These are phyloP conservation scores for Pongo pygmaeus DNA, from an alignment of 2,113 vertebrate species.

Conservation along the genomic window DNA sequence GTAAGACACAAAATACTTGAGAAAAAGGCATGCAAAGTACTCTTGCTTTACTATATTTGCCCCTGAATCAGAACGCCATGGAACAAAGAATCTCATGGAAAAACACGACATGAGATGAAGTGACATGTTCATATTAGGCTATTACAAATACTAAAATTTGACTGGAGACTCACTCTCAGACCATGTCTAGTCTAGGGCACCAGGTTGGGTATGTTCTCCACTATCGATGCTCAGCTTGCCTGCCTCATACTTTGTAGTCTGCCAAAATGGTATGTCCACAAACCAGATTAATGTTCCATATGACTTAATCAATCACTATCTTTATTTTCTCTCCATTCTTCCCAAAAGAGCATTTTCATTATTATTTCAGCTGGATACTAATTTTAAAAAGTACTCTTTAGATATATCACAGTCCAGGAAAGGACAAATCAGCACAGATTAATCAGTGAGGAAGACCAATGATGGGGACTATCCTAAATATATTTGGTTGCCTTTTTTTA, in stretches of 20 bases:
- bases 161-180: not conserved
- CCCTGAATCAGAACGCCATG: not conserved
- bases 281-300: not conserved
- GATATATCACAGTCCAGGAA: not conserved
- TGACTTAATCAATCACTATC: not conserved
- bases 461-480: not conserved
- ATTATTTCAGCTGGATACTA: conserved; percentile 37
- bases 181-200: not conserved
- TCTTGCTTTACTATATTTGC: not conserved
- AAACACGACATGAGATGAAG: not conserved
- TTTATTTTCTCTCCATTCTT: conserved; percentile 1
- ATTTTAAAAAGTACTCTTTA: not conserved
- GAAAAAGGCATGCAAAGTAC: not conserved
- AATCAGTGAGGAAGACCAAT: not conserved
- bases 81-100: conserved; percentile 29
- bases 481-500: not conserved
- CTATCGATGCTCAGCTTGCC: not conserved
- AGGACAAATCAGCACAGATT: not conserved
- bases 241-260: not conserved
- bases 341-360: not conserved
- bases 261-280: not conserved
- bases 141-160: not conserved
- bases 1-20: not conserved
- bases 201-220: not conserved
- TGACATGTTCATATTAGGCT: not conserved